Base-by-base conservation (phyloP, 2,797 vertebrate genomes). In the Lates japonicus region DNA sequence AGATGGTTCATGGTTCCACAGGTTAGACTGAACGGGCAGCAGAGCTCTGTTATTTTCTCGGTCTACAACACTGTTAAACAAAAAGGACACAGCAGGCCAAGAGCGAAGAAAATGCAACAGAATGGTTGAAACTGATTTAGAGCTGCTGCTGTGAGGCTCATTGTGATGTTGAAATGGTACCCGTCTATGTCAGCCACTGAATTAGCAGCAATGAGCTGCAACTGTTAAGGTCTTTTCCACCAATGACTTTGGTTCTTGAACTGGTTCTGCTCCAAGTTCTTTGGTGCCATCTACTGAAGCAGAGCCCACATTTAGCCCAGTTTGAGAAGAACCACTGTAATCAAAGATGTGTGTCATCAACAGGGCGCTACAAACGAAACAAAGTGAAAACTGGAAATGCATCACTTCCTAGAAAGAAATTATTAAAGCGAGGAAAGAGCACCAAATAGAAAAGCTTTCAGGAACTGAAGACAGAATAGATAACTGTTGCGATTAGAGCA, bases 31-130 rank as follows among this genome's bases (percentile, higher is more conserved):
- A 54, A 72, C 63, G 35, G 46, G 39, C 72, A 62, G 29, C 22
- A 58, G 9, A 59, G 19, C 37, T 67, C n/a, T 29, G n/a, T 68
- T 31, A 20, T 61, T 74, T 49, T 29, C 5, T 54, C 62, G 0
- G 57, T 52, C 33, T 25, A 16, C 65, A 48, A 7, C 11, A 1
- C 22, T 3, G 44, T 62, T 60, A 31, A 69, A 67, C 51, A 59
- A 9, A 64, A 58, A 66, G 52, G 46, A 66, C 39, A 4, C 67
- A 64, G 60, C 51, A 19, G 80, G 70, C 31, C 25, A 1, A 39
- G 33, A 69, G 54, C 7, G 51, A 63, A 49, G 67, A 61, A 88
- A 70, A 68, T 19, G 14, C 19, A 61, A n/a, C 31, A 58, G 33
- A 51, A n/a, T 1, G 22, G 46, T 13, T 75, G 54, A 58, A 71